Evolutionary conservation across 2,888 invertebrate genomes (phyloP), one percentile per base, ranked within the genome.

Genomic region (Callyntrura guangdongensis): DNA sequence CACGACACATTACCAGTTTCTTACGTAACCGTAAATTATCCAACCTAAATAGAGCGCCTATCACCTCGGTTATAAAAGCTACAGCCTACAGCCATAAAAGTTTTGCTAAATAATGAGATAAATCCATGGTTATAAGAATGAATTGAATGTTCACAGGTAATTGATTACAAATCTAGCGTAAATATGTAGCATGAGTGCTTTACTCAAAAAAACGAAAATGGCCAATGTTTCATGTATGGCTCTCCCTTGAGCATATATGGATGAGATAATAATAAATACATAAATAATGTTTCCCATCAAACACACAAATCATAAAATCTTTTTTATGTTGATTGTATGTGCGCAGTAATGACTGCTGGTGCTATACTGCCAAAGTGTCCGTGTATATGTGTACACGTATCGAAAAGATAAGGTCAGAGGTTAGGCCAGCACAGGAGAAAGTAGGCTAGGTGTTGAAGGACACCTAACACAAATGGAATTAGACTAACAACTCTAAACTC

Each of bases 341-440:
- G 27, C 72, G 17, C 77, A 79, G 53, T 25, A 36, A 36, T 36
- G 36, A 36, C n/a, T n/a, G n/a, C n/a, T 36, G 3, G 36, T 36
- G 36, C 6, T 2, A 4, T 36, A 6, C 36, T 36, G 36, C 36
- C 36, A 36, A 6, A 2, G 2, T 36, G 36, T 36, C 36, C 36
- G 36, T n/a, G n/a, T n/a, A n/a, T 36, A 36, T 4, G 36, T 2
- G 6, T 36, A 36, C 36, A 36, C 36, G 61, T 0, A 61, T 36
- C 20, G 81, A 59, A 49, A 56, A 47, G 82, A 82, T 84, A 84
- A 84, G 84, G 84, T 67, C 84, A 84, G 49, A 84, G 84, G 67
- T 84, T 25, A 47, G 49, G 5, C 45, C 25, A 82, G 45, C 11
- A 82, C 8, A 0, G 61, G 69, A 84, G 67, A 67, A 84, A 82